Evolutionary conservation across 2,888 invertebrate genomes (phyloP), one percentile per base, ranked within the genome.

Genomic region (Eilema sororculum): DNA sequence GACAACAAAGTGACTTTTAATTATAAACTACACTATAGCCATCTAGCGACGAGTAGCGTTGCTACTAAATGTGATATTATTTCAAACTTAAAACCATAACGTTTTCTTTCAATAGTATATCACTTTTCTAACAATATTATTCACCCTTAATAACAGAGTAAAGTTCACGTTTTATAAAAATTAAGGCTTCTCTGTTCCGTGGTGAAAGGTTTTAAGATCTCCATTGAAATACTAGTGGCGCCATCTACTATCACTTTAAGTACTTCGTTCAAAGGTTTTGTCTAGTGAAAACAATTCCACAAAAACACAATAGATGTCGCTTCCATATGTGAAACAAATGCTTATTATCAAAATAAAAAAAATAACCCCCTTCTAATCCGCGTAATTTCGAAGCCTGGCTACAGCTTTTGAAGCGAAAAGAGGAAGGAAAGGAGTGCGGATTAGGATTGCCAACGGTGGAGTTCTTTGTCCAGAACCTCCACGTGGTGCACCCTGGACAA

Each of bases 41-140:
- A 75, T 64, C 82, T 80, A 59, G 13, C 24, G 30, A 12, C 24
- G 9, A 68, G 46, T 67, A 69, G 75, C 16, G 22, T 20, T 62
- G 52, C 8, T 5, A 65, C 24, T 28, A 0, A n/a, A 20, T 58
- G 69, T 57, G 24, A 46, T 0, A 8, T 20, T 13, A 46, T n/a
- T 16, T 41, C 16, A 46, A 16, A 46, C 6, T 16, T 41, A 41
- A 46, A 16, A 46, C 6, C 16, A 41, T 41, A 41, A 46, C 20
- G 46, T 46, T 20, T 20, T 20, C 20, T 46, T 46, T 6, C 6
- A 46, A 46, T 20, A 2, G 16, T 41, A 16, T 16, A 46, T 20
- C 20, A 20, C 6, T 52, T 16, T 52, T n/a, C 8, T 20, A 20
- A 6, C 20, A 8, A 52, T 52, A 9, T n/a, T 2, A 9, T 52